Evolutionary conservation across 64 coral and sea anemone genomes (phyloP).

Genomic region (Orbicella faveolata): DNA sequence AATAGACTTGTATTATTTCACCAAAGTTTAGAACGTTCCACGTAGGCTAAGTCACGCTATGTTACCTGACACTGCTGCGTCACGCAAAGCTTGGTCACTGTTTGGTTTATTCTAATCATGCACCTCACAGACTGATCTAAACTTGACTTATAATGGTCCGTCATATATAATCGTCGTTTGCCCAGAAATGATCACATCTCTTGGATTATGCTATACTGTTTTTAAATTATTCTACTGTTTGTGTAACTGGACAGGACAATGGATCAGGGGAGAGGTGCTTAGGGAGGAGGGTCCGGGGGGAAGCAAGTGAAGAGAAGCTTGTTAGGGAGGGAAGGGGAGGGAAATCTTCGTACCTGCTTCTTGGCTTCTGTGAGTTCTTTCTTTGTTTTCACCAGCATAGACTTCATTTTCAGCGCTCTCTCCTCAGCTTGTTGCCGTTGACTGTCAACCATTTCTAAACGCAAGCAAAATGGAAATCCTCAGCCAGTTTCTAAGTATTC

Average conservation of each 20-base stretch:
- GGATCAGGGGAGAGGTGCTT: too few relatives aligned
- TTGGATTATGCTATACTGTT: too few relatives aligned
- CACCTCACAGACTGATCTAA: too few relatives aligned
- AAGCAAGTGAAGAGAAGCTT: neutral
- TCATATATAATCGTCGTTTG: too few relatives aligned
- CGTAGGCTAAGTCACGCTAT: neutral
- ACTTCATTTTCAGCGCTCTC: constrained; percentile 82
- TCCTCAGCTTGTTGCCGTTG: constrained; percentile 84
- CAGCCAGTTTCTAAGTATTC: too few relatives aligned
- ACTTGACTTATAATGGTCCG: too few relatives aligned
- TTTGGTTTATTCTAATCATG: neutral
- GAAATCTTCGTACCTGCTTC: constrained; percentile 45
- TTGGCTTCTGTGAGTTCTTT: constrained; percentile 88
- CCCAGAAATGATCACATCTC: too few relatives aligned
- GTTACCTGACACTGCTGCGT: neutral
- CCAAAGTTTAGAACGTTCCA: neutral
- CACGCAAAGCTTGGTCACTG: neutral
- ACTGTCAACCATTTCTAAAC: constrained; percentile 64
- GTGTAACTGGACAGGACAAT: too few relatives aligned
- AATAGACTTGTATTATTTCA: too few relatives aligned
- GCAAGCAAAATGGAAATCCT: neutral
- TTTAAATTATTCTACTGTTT: too few relatives aligned
- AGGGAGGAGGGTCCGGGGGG: neutral
- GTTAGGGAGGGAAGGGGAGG: neutral
- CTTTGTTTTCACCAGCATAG: constrained; percentile 86